Percentiles rank a stretch among this genome's conserved stretches.
phyloP scores from a whole-genome alignment of 2,113 vertebrate genomes.

The Rhea pennata region DNA sequence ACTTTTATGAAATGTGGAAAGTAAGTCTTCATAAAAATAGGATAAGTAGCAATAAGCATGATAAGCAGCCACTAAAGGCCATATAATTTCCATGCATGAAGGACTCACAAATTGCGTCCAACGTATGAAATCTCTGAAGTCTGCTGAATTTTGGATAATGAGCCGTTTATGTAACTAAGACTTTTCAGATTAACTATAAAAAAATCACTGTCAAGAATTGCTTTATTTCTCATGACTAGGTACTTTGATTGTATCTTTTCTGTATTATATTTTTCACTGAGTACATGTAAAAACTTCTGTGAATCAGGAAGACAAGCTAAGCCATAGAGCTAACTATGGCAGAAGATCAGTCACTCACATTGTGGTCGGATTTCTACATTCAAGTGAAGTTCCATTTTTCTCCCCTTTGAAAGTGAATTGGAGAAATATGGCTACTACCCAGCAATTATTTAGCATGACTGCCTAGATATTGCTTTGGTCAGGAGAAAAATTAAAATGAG shows the following conservation, averaged over 20 bases:
- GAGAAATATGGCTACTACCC: slow-evolving; percentile 51
- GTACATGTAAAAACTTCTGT: slow-evolving; percentile 71
- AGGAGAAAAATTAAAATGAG: neutral
- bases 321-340: slow-evolving; percentile 72
- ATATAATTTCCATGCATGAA: neutral
- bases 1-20: neutral
- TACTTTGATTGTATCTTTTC: slow-evolving; percentile 49
- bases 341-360: slow-evolving; percentile 74
- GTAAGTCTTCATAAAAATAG: neutral
- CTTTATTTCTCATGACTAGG: slow-evolving; percentile 67
- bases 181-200: slow-evolving; percentile 65
- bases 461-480: slow-evolving; percentile 7
- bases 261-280: slow-evolving; percentile 47
- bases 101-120: neutral
- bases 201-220: slow-evolving; percentile 71
- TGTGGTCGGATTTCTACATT: slow-evolving; percentile 56
- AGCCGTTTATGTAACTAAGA: slow-evolving; percentile 63
- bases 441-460: slow-evolving; percentile 60
- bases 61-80: neutral
- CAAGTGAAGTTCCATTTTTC: slow-evolving; percentile 55
- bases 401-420: slow-evolving; percentile 57
- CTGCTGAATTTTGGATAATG: slow-evolving; percentile 37
- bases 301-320: slow-evolving; percentile 63
- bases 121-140: slow-evolving; percentile 3
- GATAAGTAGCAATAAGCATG: neutral